Evolutionary conservation across 2,797 vertebrate species (phyloP).

Genomic region (Hybognathus amarus): DNA sequence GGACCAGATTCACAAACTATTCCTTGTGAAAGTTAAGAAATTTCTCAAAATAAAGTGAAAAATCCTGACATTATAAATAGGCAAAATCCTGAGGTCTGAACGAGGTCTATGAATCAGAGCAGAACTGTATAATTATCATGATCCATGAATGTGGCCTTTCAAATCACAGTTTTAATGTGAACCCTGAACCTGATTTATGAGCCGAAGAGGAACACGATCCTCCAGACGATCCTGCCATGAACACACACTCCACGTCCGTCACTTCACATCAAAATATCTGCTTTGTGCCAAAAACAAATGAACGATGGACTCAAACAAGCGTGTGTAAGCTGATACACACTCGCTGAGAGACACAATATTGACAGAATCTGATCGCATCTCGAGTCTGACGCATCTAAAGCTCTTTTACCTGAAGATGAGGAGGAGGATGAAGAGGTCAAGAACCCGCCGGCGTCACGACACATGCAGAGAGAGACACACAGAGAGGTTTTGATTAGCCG

Average conservation of each 20-base stretch:
- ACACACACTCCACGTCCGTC: background rate
- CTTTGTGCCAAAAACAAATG: background rate
- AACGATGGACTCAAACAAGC: background rate
- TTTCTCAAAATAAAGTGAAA: no score
- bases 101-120: background rate
- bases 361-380: background rate
- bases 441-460: conserved; percentile 1
- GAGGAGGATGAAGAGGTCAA: background rate
- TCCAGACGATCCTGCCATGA: background rate
- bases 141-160: background rate
- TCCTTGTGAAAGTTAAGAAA: no score
- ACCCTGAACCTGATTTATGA: background rate
- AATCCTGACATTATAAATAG: no score
- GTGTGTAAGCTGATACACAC: background rate
- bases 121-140: background rate
- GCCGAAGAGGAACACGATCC: background rate
- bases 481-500: conserved; percentile 57
- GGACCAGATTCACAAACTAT: no score
- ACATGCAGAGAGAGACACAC: conserved; percentile 50
- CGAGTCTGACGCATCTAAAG: background rate
- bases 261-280: background rate
- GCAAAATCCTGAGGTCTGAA: background rate
- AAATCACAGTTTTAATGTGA: background rate
- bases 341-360: background rate
- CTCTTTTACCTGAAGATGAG: conserved; percentile 1